phyloP scores from a whole-genome alignment of 2,113 vertebrate genomes.

The Lynx canadensis region DNA sequence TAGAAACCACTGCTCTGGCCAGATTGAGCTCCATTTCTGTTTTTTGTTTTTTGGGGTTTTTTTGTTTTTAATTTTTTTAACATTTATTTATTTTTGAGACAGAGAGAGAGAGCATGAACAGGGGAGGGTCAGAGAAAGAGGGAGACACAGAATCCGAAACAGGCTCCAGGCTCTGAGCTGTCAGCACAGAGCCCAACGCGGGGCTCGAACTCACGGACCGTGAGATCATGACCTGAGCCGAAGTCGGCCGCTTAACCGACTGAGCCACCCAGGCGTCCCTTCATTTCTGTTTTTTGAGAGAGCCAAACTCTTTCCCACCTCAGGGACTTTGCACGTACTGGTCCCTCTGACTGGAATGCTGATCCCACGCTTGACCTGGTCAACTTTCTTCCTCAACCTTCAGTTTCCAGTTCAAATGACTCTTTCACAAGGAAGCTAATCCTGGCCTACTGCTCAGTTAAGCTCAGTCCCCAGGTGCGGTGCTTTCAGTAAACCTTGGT shows the following conservation, averaged over 20 bases:
- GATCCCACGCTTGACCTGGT: no score
- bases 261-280: no score
- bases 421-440: background rate
- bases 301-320: background rate
- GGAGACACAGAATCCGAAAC: no score
- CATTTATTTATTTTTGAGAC: no score
- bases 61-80: no score
- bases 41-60: background rate
- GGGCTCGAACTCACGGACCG: no score
- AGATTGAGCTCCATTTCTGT: background rate
- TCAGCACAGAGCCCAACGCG: no score
- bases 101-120: no score
- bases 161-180: no score
- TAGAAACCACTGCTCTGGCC: background rate
- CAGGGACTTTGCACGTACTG: background rate
- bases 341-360: background rate
- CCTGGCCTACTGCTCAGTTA: background rate
- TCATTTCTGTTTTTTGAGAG: background rate
- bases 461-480: background rate
- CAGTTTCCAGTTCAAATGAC: background rate
- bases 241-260: no score
- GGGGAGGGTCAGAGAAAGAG: no score
- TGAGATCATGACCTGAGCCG: no score
- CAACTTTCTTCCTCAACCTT: background rate
- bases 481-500: background rate